A percentile compares a stretch with the other conserved stretches of the same genome.
These are phyloP conservation scores for Malurus melanocephalus DNA, from an alignment of 2,113 vertebrate species.

Conservation along the genomic window DNA sequence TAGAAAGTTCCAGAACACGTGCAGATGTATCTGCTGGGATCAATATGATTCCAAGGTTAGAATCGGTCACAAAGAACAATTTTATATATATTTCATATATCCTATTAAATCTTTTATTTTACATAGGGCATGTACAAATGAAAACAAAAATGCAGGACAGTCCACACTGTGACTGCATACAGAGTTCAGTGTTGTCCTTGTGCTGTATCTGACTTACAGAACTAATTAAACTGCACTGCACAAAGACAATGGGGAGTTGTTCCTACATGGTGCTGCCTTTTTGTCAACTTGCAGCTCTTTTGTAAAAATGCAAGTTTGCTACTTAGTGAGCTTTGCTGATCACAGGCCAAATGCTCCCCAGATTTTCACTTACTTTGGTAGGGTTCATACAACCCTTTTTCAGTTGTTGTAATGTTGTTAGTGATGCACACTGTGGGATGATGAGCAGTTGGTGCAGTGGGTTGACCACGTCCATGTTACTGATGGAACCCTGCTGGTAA, in stretches of 20 bases:
- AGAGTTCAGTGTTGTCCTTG: background rate
- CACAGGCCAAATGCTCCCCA: background rate
- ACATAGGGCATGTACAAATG: background rate
- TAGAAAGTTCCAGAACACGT: background rate
- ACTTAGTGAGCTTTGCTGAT: background rate
- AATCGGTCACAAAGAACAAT: background rate
- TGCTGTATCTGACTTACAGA: background rate
- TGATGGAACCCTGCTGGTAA: background rate
- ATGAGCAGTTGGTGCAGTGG: background rate
- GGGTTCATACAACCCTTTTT: background rate
- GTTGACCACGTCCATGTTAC: background rate
- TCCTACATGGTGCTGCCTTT: accelerated
- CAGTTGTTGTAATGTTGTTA: background rate
- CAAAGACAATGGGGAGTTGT: background rate
- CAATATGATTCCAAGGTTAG: background rate
- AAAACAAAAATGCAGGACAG: background rate
- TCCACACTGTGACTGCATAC: background rate
- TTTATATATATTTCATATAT: background rate
- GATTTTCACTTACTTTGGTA: background rate
- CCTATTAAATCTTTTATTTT: background rate
- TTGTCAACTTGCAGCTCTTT: background rate
- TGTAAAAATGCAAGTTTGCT: background rate
- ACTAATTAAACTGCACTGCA: background rate
- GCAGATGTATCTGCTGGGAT: background rate
- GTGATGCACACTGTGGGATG: background rate